Evolutionary conservation across 2,888 invertebrate genomes (phyloP).

Genomic region (Pristionchus maxplancki): DNA sequence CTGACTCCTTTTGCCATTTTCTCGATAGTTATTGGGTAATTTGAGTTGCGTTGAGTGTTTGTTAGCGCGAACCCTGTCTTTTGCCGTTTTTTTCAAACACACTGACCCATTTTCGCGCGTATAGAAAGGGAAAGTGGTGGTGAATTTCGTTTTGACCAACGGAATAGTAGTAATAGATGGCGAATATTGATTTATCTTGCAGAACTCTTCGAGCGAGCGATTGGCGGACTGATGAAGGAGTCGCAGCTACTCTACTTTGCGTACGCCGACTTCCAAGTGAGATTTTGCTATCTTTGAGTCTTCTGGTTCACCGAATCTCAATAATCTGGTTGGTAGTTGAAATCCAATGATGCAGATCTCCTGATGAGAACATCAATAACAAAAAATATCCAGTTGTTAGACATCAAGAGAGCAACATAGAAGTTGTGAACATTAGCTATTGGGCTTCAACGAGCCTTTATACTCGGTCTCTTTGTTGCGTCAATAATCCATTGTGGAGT

Average conservation of each 20-base stretch:
- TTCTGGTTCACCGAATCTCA: neutral
- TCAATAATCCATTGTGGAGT: too few species aligned
- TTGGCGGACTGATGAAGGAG: constrained; percentile 88
- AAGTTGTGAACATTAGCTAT: too few species aligned
- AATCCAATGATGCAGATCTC: neutral
- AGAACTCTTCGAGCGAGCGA: constrained; percentile 94
- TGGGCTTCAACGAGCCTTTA: too few species aligned
- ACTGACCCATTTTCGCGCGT: too few species aligned
- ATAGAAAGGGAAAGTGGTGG: neutral
- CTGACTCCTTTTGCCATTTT: constrained; percentile 42
- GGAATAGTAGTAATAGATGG: neutral
- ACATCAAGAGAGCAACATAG: too few species aligned
- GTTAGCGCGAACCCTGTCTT: too few species aligned
- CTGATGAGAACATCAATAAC: neutral
- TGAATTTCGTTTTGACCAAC: neutral
- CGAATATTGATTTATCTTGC: constrained; percentile 56
- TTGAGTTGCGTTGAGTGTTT: too few species aligned
- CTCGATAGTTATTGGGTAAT: neutral
- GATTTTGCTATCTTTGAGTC: too few species aligned
- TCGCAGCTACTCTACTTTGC: constrained; percentile 97
- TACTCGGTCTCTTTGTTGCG: too few species aligned
- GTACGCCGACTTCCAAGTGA: constrained; percentile 89
- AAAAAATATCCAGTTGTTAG: too few species aligned
- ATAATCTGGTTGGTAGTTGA: neutral
- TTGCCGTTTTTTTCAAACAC: too few species aligned